Percentiles rank a stretch among this genome's conserved stretches.
These are phyloP conservation scores for Resseliella maxima DNA, from an alignment of 2,888 invertebrate species.

Conservation along the genomic window DNA sequence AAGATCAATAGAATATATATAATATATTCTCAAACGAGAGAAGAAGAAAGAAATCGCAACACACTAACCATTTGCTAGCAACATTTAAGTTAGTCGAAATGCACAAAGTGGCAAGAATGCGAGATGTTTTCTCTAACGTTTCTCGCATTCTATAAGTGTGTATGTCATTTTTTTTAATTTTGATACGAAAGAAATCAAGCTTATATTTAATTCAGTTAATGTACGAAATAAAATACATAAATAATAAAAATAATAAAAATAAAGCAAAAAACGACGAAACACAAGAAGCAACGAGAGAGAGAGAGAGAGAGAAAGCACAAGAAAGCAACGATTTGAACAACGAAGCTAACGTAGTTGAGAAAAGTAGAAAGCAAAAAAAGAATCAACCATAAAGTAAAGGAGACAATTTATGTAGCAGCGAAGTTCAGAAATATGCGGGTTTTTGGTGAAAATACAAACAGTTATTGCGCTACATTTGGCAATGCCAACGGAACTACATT, in stretches of 20 bases:
- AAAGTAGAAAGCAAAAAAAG: not conserved
- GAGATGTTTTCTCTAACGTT: not conserved
- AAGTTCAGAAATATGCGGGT: not conserved
- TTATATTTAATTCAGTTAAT: slow-evolving; percentile 51
- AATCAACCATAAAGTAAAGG: not conserved
- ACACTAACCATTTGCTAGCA: slow-evolving; percentile 13
- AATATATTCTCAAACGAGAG: not conserved
- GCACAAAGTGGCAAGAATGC: not conserved
- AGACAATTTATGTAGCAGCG: too few relatives aligned
- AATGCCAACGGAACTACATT: slow-evolving; percentile 35
- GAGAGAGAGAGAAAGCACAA: not conserved
- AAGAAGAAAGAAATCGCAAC: not conserved
- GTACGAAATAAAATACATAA: slow-evolving; percentile 54
- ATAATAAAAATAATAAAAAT: slow-evolving; percentile 22
- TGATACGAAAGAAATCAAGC: slow-evolving; percentile 36
- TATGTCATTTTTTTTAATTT: not conserved
- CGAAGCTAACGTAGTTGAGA: not conserved
- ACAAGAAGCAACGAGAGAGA: not conserved
- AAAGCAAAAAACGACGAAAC: slow-evolving; percentile 40
- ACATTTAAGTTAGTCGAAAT: slow-evolving; percentile 28
- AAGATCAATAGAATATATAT: too few relatives aligned
- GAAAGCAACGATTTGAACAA: not conserved
- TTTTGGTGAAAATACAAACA: not conserved
- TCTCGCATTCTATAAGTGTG: not conserved
- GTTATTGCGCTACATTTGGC: slow-evolving; percentile 5